Evolutionary conservation across 2,797 vertebrate genomes (phyloP).

Genomic region (Pseudotriccus pelzelni): DNA sequence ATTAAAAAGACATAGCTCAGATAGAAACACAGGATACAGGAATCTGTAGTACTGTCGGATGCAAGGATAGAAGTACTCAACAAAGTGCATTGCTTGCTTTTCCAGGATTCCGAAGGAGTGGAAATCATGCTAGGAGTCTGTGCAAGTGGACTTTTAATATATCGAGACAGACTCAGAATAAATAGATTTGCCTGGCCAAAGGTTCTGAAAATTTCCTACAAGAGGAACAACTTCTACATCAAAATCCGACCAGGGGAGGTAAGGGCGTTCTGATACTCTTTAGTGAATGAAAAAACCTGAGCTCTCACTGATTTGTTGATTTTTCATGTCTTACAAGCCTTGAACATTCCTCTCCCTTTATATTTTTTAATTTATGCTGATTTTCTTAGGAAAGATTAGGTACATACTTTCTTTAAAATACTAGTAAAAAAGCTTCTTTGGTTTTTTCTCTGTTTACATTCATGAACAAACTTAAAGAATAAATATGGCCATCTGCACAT

Average conservation of each 20-base stretch:
- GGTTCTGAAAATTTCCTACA: conserved; percentile 99
- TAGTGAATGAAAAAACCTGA: not conserved
- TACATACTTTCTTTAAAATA: not conserved
- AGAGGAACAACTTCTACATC: conserved; percentile 99
- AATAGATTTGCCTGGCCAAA: conserved; percentile 99
- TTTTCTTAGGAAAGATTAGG: not conserved
- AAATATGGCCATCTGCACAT: not conserved
- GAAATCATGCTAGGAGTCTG: conserved; percentile 99
- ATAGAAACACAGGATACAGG: not conserved
- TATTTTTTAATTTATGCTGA: not conserved
- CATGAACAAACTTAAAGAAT: not conserved
- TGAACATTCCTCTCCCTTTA: not conserved
- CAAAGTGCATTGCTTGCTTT: not conserved
- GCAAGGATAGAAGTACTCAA: not conserved
- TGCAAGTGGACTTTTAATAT: conserved; percentile 95
- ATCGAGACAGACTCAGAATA: conserved; percentile 94
- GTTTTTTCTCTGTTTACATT: not conserved
- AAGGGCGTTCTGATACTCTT: conserved; percentile 16
- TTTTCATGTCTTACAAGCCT: not conserved
- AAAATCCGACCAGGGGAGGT: conserved; percentile 98
- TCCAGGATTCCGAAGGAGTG: conserved; percentile 95
- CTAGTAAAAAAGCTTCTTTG: not conserved
- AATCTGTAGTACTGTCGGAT: not conserved
- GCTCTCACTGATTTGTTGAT: not conserved
- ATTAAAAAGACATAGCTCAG: not conserved